Base-by-base conservation (phyloP, 2,113 vertebrate species). In the Corythaixoides concolor region DNA sequence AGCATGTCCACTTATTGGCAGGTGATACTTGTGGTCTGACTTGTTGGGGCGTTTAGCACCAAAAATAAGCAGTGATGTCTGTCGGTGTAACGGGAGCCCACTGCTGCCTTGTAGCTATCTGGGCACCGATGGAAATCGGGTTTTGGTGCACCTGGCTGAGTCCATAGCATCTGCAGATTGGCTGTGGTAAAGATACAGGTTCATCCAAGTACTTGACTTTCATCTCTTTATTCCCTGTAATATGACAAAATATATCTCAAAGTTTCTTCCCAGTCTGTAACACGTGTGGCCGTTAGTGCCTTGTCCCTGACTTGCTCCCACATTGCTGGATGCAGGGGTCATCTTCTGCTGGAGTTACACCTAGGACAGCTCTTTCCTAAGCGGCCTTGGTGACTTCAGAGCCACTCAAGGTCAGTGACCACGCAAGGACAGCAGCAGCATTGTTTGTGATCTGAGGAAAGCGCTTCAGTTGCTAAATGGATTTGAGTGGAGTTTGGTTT, bases 391-490 rank as follows among this genome's bases (percentile, higher is more conserved):
- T 74, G 70, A 53, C 70, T 95, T 66, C 85, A 83, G 88, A 96
- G 81, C 89, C 81, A 86, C 78, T 55, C 85, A 83, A 92, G 95
- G 89, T 93, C 94, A 80, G 63, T 68, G 85, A 80, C 87, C 85
- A 49, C 0, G 47, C 88, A 95, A 96, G 88, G 95, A 91, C 91
- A 74, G 84, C 80, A 47, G 68, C 92, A 91, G 74, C 32, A n/a
- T 94, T 96, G 89, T 93, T 92, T 96, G 89, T 90, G 68, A 93
- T 74, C 60, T 32, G 64, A 69, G 87, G 60, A 93, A 80, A 91
- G 68, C 9, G 9, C 87, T 92, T 96, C 68, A 68, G 84, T 92
- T 92, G 85, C 94, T 96, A 83, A 95, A 92, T 83, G 64, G 69
- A 88, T 74, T 90, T 72, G 82, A 93, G 52, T 55, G 55, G 45